These are phyloP conservation scores for Myrmophylax atrothorax DNA, from an alignment of 2,113 vertebrate genomes.

Conservation along the genomic window DNA sequence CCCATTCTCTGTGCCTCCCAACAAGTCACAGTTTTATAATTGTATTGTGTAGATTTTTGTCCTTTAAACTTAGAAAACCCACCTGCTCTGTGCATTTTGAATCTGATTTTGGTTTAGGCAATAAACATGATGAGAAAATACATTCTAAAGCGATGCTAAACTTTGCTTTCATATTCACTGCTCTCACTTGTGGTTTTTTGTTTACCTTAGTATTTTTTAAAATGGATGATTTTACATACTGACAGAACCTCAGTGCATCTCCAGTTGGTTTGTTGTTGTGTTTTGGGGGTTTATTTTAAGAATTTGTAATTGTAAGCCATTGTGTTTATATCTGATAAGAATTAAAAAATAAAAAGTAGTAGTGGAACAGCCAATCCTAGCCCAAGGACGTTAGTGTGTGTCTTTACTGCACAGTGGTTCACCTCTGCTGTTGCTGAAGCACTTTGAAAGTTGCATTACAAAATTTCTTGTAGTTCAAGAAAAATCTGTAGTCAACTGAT, in stretches of 20 bases:
- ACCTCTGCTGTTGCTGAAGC: neutral
- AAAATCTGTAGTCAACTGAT: neutral
- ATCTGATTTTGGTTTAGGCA: neutral
- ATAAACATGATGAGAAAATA: neutral
- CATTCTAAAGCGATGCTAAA: neutral
- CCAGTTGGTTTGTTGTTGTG: neutral
- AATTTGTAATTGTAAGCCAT: neutral
- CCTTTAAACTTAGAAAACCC: conserved; percentile 13
- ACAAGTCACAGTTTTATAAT: conserved; percentile 59
- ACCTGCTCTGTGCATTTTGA: neutral
- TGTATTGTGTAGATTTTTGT: conserved; percentile 32
- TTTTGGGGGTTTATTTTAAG: neutral
- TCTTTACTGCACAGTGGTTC: neutral
- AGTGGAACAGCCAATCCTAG: neutral
- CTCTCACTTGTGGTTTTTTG: neutral
- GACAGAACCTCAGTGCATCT: neutral
- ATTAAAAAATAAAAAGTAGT: neutral
- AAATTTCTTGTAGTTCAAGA: neutral
- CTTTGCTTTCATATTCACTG: neutral
- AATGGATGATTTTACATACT: neutral
- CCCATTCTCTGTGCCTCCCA: conserved; percentile 54
- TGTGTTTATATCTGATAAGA: neutral
- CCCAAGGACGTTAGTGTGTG: neutral
- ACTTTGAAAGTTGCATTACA: neutral
- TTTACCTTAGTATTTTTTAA: neutral